phyloP scores from a whole-genome alignment of 1,140 invertebrate species.

The Drosophila repleta region DNA sequence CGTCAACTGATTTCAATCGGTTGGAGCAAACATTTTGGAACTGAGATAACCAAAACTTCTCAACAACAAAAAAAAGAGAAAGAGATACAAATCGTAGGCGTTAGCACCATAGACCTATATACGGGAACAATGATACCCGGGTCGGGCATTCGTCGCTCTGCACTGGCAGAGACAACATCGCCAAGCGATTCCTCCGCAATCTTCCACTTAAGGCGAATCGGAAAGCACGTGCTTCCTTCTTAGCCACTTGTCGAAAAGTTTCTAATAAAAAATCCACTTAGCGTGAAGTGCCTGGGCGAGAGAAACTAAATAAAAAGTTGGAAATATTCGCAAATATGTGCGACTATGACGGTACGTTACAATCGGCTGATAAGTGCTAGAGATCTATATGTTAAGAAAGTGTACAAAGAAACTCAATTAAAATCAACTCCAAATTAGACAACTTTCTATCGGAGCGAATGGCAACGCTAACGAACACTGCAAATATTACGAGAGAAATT shows the following conservation, averaged over 20 bases:
- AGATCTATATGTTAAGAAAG: not conserved
- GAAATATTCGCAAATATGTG: conserved; percentile 18
- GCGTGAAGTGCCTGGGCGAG: conserved; percentile 8
- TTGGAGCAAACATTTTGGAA: conserved; percentile 1
- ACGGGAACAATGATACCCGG: conserved; percentile 2
- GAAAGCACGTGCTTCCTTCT: conserved; percentile 26
- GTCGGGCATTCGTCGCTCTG: conserved; percentile 17
- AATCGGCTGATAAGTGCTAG: conserved; percentile 26
- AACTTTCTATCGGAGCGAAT: not conserved
- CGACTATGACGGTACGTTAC: conserved; percentile 35
- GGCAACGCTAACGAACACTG: not conserved
- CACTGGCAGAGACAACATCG: conserved; percentile 19
- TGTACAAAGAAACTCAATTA: conserved; percentile 15
- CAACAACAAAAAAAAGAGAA: not conserved
- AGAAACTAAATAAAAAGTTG: not conserved
- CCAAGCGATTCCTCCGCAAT: not conserved
- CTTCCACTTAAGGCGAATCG: conserved; percentile 7
- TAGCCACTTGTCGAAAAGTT: conserved; percentile 17
- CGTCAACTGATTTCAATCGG: not conserved
- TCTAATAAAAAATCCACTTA: conserved; percentile 13
- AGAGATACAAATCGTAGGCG: not conserved
- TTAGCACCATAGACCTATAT: not conserved
- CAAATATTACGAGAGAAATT: not conserved
- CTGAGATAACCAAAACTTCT: not conserved
- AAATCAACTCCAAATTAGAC: not conserved